A percentile compares a stretch with the other conserved stretches of the same genome.
Conservation (phyloP, 2,113 vertebrate species). For the Mastomys coucha region DNA sequence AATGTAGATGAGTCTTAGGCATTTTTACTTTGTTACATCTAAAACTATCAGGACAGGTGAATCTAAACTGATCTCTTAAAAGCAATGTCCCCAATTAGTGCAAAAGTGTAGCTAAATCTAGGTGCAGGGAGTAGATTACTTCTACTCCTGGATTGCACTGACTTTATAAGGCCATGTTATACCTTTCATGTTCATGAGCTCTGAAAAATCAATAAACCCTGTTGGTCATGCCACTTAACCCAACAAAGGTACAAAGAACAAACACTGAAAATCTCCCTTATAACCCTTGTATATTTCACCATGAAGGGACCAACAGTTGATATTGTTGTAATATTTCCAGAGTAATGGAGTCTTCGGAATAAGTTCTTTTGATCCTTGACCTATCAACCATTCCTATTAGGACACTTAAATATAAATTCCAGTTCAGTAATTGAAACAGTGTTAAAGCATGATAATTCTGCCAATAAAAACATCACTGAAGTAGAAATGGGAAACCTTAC, state of each 20-base stretch:
- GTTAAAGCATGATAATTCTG: neutral
- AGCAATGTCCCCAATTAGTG: neutral
- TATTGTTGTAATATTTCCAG: neutral
- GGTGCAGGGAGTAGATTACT: neutral
- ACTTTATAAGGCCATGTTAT: neutral
- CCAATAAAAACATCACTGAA: neutral
- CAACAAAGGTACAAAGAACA: neutral
- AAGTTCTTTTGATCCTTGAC: neutral
- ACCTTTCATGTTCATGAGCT: neutral
- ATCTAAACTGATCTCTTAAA: neutral
- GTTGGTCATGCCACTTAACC: neutral
- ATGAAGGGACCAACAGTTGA: neutral
- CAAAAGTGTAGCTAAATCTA: neutral
- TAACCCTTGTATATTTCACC: neutral
- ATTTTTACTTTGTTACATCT: neutral
- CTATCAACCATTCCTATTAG: neutral
- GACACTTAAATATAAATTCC: neutral
- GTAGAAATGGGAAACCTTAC: neutral
- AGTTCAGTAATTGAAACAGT: neutral
- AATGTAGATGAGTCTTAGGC: neutral
- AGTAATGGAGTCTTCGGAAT: neutral
- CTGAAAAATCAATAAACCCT: conserved; percentile 18
- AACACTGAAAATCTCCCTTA: neutral
- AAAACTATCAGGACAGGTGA: neutral
- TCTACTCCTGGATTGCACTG: neutral